phyloP scores from a whole-genome alignment of 1,140 invertebrate species.

The Geopemphigus sp. region DNA sequence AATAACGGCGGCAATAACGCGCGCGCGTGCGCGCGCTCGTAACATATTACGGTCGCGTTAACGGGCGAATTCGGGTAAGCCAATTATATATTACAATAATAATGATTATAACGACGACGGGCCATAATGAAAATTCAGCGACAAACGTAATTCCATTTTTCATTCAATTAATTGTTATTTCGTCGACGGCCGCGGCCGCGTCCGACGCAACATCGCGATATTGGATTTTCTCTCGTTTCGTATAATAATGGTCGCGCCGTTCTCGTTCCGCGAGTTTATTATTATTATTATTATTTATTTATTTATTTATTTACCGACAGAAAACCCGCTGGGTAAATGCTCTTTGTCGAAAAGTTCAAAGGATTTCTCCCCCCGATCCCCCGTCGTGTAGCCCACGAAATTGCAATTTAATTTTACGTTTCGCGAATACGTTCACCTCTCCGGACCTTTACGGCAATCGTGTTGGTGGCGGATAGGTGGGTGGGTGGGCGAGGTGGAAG shows the following conservation, averaged over 20 bases:
- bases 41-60: too few relatives aligned
- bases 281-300: too few relatives aligned
- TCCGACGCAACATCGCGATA: background rate
- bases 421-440: too few relatives aligned
- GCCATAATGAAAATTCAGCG: background rate
- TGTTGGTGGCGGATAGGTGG: too few relatives aligned
- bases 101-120: background rate
- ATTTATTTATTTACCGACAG: constrained; percentile 7
- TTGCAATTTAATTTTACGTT: constrained; percentile 35
- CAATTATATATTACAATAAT: too few relatives aligned
- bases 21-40: too few relatives aligned
- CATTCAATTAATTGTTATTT: constrained; percentile 12
- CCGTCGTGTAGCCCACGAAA: background rate
- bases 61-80: background rate
- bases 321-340: constrained; percentile 1
- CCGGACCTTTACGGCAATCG: too few relatives aligned
- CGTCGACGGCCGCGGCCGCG: background rate
- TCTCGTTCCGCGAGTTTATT: constrained; percentile 11
- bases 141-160: constrained; percentile 16
- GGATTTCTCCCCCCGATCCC: background rate
- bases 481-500: too few relatives aligned
- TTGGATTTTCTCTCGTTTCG: constrained; percentile 19
- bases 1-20: too few relatives aligned
- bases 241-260: background rate
- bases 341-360: constrained; percentile 33